These are phyloP conservation scores for Saiga tatarica DNA, from an alignment of 2,113 vertebrate genomes.

Conservation along the genomic window DNA sequence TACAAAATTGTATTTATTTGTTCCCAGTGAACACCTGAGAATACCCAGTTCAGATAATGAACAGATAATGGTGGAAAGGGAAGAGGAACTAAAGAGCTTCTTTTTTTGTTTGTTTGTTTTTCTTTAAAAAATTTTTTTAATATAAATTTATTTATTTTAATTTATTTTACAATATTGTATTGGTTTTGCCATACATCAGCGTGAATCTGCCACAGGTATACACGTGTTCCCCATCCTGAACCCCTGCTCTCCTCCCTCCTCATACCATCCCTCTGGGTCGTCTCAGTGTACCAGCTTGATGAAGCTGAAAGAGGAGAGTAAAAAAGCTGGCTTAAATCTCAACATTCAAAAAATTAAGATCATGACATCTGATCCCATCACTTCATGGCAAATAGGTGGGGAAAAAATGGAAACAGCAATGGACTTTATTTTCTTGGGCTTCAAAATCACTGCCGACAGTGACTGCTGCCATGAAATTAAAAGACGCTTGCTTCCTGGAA, in stretches of 20 bases:
- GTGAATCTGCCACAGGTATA: too few relatives aligned
- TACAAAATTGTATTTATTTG: not conserved
- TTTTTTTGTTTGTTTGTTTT: not conserved
- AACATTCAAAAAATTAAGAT: not conserved
- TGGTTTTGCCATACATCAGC: too few relatives aligned
- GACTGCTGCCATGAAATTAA: not conserved
- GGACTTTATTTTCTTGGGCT: not conserved
- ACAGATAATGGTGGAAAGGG: accelerated
- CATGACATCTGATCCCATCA: not conserved
- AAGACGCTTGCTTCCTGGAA: not conserved
- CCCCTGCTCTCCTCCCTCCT: too few relatives aligned
- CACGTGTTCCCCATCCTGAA: too few relatives aligned
- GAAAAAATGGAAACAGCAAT: not conserved
- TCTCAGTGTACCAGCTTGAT: not conserved
- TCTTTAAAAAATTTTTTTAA: too few relatives aligned
- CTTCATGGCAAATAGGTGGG: not conserved
- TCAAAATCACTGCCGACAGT: not conserved
- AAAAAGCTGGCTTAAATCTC: not conserved
- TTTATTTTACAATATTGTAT: too few relatives aligned
- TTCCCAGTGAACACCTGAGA: not conserved
- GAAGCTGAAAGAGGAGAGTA: not conserved
- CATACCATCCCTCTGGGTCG: too few relatives aligned
- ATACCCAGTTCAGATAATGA: not conserved
- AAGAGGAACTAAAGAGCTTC: not conserved
- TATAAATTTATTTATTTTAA: too few relatives aligned